Percentiles rank a stretch among this genome's conserved stretches.
Evolutionary conservation across 2,113 vertebrate genomes (phyloP).

Genomic region (Arenaria interpres): DNA sequence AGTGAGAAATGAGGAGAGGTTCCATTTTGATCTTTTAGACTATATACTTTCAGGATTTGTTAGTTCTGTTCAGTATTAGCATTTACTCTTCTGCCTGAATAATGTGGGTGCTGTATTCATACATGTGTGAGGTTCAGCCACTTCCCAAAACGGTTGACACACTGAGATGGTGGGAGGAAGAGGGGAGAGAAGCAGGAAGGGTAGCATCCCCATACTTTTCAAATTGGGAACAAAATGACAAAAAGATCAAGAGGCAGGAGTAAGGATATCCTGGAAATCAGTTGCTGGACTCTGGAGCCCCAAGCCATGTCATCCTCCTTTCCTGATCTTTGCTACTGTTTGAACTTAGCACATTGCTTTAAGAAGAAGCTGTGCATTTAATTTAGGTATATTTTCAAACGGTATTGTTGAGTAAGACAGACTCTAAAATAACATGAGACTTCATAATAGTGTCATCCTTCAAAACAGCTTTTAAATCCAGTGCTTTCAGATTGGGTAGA

Average conservation of each 20-base stretch:
- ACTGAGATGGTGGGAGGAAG: not conserved
- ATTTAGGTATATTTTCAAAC: not conserved
- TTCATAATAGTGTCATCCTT: not conserved
- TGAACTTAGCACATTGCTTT: not conserved
- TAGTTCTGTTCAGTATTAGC: not conserved
- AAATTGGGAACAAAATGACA: not conserved
- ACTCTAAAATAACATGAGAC: not conserved
- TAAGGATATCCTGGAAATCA: not conserved
- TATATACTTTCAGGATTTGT: not conserved
- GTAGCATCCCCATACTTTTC: not conserved
- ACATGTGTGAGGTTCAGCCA: not conserved
- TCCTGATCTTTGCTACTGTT: rapidly evolving
- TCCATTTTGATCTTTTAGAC: not conserved
- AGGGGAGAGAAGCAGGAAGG: not conserved
- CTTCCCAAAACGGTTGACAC: not conserved
- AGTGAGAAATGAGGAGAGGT: not conserved
- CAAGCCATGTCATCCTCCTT: not conserved
- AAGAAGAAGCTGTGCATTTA: not conserved
- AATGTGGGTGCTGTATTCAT: not conserved
- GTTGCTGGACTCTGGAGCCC: not conserved
- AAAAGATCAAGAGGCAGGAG: not conserved
- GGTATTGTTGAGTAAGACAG: not conserved
- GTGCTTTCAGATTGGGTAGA: not conserved
- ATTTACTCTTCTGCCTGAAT: not conserved
- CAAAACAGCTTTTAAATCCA: not conserved